A percentile compares a stretch with the other conserved stretches of the same genome.
These are phyloP conservation scores for Trypoxylus dichotomus DNA, from an alignment of 1,140 invertebrate species.

Conservation along the genomic window DNA sequence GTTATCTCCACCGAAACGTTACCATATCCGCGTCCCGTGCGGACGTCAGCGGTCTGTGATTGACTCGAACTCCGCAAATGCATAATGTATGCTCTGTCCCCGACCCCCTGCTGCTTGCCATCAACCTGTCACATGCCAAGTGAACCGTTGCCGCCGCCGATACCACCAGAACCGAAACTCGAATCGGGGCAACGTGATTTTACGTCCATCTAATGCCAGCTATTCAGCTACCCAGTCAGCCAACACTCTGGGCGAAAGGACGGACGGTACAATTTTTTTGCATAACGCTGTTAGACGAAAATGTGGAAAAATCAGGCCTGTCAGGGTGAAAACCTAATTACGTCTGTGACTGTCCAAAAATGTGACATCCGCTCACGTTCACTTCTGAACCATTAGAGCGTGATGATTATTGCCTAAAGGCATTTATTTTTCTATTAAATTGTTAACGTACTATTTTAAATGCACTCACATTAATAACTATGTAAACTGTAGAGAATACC, in stretches of 20 bases:
- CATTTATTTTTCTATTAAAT: too few relatives aligned
- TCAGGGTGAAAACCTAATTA: not conserved
- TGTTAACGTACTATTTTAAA: too few relatives aligned
- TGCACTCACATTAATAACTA: too few relatives aligned
- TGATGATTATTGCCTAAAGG: too few relatives aligned
- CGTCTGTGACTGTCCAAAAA: conserved; percentile 10
- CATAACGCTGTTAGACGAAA: conserved; percentile 2
- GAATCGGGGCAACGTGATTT: conserved; percentile 5
- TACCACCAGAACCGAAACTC: not conserved
- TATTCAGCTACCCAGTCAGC: not conserved
- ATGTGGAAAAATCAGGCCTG: conserved; percentile 14
- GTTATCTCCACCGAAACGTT: not conserved
- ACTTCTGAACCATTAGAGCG: not conserved
- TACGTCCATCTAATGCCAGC: conserved; percentile 14
- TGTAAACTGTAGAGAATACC: too few relatives aligned
- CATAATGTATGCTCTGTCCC: conserved; percentile 1
- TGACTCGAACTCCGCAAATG: conserved; percentile 20
- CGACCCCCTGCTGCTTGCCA: not conserved
- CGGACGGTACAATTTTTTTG: not conserved
- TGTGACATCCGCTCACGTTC: not conserved
- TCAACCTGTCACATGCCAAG: conserved; percentile 22
- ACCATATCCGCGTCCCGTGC: not conserved
- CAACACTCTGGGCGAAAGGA: not conserved
- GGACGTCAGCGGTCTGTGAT: conserved; percentile 11
- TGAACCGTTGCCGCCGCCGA: conserved; percentile 5